Evolutionary conservation across 2,797 vertebrate species (phyloP), one percentile per base, ranked within the genome.

Genomic region (Anguilla pacifica): DNA sequence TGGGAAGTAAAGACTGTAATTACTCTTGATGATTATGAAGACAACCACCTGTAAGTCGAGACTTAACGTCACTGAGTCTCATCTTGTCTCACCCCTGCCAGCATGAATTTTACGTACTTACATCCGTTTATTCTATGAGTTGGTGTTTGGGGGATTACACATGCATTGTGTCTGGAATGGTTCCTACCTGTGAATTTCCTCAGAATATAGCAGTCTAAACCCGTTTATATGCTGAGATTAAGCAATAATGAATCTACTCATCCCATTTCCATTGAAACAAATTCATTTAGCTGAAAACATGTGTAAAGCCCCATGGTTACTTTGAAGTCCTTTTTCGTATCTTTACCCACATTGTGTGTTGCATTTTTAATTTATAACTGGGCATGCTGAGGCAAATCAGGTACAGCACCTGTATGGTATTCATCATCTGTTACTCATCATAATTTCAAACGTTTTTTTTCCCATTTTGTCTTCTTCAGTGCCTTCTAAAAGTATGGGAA

Each of bases 1-100:
- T 85, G 57, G 22, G 57, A 85, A 59, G 39, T 28, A 86, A 88
- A 83, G 15, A 86, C 85, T 86, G 81, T 83, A 59, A 86, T 88
- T 84, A 86, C 46, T 10, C 35, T 86, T 2, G 43, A 46, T 51
- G n/a, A 81, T 35, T 70, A 51, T 77, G 81, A 83, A 72, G 31
- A 57, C 70, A 79, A 72, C 57, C 51, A 86, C 4, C 53, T 57
- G 25, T 83, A 87, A 87, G 57, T 31, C n/a, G 61, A 49, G 57
- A 43, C 43, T 25, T 77, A 49, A 25, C 19, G 43, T 87, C 49
- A 15, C n/a, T 64, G 57, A 39, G 59, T 67, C 25, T 39, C 55
- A 49, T n/a, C 59, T 6, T 39, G 49, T 57, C 88, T 88, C 51
- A n/a, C 57, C 85, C 39, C 13, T 19, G 74, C 74, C 43, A 49